phyloP scores from a whole-genome alignment of 2,113 vertebrate genomes.

The Stegastes partitus region DNA sequence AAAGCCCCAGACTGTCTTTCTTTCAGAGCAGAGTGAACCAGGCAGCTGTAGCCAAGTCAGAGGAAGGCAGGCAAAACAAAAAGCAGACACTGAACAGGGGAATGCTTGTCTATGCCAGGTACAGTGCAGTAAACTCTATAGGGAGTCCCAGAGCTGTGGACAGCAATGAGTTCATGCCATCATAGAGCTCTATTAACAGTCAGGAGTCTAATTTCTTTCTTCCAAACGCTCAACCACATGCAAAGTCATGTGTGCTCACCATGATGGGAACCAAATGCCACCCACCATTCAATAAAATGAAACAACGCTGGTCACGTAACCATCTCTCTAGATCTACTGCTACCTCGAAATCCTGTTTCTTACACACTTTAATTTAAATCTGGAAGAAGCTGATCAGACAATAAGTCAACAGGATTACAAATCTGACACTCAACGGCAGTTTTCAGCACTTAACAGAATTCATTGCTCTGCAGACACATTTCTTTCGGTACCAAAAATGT shows the following conservation, averaged over 20 bases:
- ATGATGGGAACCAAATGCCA: not conserved
- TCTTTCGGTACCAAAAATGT: not conserved
- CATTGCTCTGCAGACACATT: not conserved
- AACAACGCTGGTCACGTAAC: not conserved
- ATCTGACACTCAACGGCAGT: not conserved
- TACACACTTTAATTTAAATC: not conserved
- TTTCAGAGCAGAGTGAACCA: constrained; percentile 45
- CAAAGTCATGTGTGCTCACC: constrained; percentile 2
- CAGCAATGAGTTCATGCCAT: constrained; percentile 8
- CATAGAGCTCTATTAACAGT: constrained; percentile 21
- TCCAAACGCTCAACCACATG: not conserved
- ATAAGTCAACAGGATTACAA: constrained; percentile 1
- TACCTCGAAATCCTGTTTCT: not conserved
- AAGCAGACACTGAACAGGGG: constrained; percentile 88
- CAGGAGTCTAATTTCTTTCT: constrained; percentile 9
- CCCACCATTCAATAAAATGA: constrained; percentile 57
- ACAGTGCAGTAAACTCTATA: constrained; percentile 86
- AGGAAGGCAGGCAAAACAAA: constrained; percentile 72
- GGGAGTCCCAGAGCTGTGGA: constrained; percentile 45
- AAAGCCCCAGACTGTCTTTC: constrained; percentile 44
- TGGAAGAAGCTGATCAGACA: not conserved
- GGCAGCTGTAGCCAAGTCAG: constrained; percentile 53
- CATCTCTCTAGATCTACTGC: not conserved
- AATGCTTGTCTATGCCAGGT: constrained; percentile 89
- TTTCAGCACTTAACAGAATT: not conserved